phyloP scores from a whole-genome alignment of 1,140 invertebrate species.

The Drosophila nigromelanica region DNA sequence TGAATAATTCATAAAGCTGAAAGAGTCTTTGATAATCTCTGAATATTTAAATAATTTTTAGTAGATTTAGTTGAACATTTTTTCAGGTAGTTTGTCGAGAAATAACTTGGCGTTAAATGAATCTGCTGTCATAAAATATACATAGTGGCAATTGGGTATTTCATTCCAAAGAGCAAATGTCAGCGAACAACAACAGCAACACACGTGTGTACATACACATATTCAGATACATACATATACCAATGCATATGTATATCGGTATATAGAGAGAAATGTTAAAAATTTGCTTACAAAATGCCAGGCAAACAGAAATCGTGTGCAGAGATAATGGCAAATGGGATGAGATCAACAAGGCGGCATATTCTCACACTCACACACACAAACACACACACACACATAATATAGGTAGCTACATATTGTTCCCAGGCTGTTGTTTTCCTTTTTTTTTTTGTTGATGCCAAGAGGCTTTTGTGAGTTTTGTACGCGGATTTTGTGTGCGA shows the following conservation, averaged over 20 bases:
- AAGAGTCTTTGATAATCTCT: background rate
- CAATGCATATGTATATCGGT: conserved; percentile 46
- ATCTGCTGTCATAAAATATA: conserved; percentile 1
- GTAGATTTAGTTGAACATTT: background rate
- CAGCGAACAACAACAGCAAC: conserved; percentile 15
- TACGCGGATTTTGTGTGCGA: conserved; percentile 52
- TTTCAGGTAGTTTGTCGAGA: background rate
- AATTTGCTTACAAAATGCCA: conserved; percentile 55
- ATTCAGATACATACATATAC: background rate
- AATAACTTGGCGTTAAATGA: background rate
- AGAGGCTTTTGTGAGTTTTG: conserved; percentile 46
- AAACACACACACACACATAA: background rate
- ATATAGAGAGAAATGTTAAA: conserved; percentile 35
- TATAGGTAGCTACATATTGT: conserved; percentile 20
- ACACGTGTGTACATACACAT: background rate
- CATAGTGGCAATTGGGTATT: conserved; percentile 1
- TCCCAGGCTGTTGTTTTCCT: conserved; percentile 28
- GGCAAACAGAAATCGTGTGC: conserved; percentile 39
- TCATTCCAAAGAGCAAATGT: conserved; percentile 5
- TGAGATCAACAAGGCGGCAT: conserved; percentile 32
- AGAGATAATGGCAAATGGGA: background rate
- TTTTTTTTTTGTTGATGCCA: conserved; percentile 6
- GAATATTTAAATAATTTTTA: background rate
- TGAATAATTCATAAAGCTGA: background rate
- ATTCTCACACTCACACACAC: conserved; percentile 19